Percentiles rank a stretch among this genome's conserved stretches.
Evolutionary conservation across 2,888 invertebrate species (phyloP).

Genomic region (Eristalis intricaria): DNA sequence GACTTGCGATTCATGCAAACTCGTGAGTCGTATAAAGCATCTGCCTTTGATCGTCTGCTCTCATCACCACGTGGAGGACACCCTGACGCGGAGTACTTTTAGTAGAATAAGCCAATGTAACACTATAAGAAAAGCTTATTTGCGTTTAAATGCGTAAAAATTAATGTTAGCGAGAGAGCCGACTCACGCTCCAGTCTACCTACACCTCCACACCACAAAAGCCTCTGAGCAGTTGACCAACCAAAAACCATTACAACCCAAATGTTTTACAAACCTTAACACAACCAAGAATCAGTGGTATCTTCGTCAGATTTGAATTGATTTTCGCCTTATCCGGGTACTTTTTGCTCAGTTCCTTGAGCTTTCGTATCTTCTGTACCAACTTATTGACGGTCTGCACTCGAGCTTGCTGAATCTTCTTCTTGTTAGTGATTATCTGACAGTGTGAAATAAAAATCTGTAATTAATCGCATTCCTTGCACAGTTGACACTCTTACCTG

Average conservation of each 20-base stretch:
- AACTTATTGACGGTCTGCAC: conserved; percentile 77
- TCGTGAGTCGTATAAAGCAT: too few species aligned
- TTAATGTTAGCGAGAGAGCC: too few species aligned
- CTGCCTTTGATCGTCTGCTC: too few species aligned
- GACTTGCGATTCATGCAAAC: too few species aligned
- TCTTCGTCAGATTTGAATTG: conserved; percentile 75
- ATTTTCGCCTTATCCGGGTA: conserved; percentile 75
- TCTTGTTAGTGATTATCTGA: conserved; percentile 79
- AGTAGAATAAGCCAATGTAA: too few species aligned
- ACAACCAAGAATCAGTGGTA: conserved; percentile 74
- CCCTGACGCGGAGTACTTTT: too few species aligned
- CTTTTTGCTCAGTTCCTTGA: conserved; percentile 75
- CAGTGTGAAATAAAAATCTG: not conserved
- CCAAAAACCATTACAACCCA: not conserved
- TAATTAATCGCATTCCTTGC: not conserved
- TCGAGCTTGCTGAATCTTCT: conserved; percentile 76
- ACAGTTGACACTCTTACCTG: conserved; percentile 74
- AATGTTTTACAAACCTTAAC: conserved; percentile 73
- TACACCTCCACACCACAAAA: too few species aligned
- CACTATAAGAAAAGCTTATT: too few species aligned
- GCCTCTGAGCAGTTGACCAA: too few species aligned
- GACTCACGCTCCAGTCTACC: too few species aligned
- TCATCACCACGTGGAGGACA: too few species aligned
- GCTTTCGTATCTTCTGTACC: conserved; percentile 78
- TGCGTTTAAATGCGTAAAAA: too few species aligned